phyloP scores from a whole-genome alignment of 2,113 vertebrate genomes.

The Passer montanus region DNA sequence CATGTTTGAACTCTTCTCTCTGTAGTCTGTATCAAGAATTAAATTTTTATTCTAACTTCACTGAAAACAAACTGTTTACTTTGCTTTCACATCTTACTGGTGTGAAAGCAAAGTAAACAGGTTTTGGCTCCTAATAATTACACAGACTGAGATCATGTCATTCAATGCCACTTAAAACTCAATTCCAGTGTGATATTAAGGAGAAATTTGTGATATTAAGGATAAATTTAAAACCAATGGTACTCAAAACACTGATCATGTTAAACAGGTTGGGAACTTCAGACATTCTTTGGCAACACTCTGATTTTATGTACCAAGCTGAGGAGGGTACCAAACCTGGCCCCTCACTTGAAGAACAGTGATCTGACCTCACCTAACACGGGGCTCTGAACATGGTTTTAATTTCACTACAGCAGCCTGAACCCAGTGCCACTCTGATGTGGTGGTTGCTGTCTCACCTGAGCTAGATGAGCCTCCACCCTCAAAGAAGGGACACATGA shows the following conservation, averaged over 20 bases:
- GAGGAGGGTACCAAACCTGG: not conserved
- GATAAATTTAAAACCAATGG: not conserved
- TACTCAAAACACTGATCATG: not conserved
- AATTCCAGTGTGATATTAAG: not conserved
- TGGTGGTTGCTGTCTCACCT: not conserved
- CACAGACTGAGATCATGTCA: slow-evolving; percentile 32
- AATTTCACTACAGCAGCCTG: not conserved
- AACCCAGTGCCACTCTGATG: not conserved
- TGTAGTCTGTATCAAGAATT: not conserved
- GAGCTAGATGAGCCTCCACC: not conserved
- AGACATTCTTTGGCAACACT: accelerated
- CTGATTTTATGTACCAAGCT: not conserved
- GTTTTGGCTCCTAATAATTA: slow-evolving; percentile 36
- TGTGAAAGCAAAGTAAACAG: not conserved
- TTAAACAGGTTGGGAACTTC: not conserved
- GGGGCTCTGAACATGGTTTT: not conserved
- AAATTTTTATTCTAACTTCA: not conserved
- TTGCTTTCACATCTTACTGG: not conserved
- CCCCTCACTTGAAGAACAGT: not conserved
- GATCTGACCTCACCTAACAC: accelerated
- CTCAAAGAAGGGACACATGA: not conserved
- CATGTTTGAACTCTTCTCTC: not conserved
- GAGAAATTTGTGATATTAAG: slow-evolving; percentile 13
- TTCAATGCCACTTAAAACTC: slow-evolving; percentile 56
- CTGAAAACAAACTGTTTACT: not conserved